Base-by-base conservation (phyloP, 2,113 vertebrate species). In the Periophthalmus modestus region DNA sequence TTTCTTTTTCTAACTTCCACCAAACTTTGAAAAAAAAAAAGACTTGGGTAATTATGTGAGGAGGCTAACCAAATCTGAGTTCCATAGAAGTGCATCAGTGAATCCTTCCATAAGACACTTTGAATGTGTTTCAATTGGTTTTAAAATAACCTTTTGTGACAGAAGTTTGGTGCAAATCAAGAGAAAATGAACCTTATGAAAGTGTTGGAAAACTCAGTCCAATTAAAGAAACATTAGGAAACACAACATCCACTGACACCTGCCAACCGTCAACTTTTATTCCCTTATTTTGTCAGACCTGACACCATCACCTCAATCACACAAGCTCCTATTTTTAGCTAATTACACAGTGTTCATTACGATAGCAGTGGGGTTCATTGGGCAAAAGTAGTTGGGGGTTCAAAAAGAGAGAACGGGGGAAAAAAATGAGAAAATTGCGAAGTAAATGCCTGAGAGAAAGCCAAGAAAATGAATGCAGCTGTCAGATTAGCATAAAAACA, bases 401-500 rank as follows among this genome's bases (percentile, higher is more conserved):
- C 6, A 62, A 33, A 62, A 62, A 62, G n/a, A 57, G n/a, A 57
- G 10, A 10, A 57, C 5, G 5, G n/a, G n/a, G n/a, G 1, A 34
- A 16, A 58, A 34, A 52, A 57, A 10, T 71, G 57, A 77, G 63
- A 73, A 24, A 80, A 89, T 82, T 85, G 76, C 78, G 75, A 82
- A 89, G 79, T 82, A 78, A 85, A 82, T 74, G 69, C 55, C 70
- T 66, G 48, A 34, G 69, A 85, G 73, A 82, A 88, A 81, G 75
- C 16, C 66, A 55, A 62, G 66, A 68, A 86, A 88, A 86, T 90
- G 74, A 82, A 89, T 87, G 83, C 82, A 81, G 84, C 75, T 89
- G 88, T 87, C 87, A 86, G 81, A 88, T 89, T 90, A 85, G 77
- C 85, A 87, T 88, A 87, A 82, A 88, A 89, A 85, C 82, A 72